A percentile compares a stretch with the other conserved stretches of the same genome.
These are phyloP conservation scores for Syngnathus scovelli DNA, from an alignment of 2,113 vertebrate species.

Conservation along the genomic window DNA sequence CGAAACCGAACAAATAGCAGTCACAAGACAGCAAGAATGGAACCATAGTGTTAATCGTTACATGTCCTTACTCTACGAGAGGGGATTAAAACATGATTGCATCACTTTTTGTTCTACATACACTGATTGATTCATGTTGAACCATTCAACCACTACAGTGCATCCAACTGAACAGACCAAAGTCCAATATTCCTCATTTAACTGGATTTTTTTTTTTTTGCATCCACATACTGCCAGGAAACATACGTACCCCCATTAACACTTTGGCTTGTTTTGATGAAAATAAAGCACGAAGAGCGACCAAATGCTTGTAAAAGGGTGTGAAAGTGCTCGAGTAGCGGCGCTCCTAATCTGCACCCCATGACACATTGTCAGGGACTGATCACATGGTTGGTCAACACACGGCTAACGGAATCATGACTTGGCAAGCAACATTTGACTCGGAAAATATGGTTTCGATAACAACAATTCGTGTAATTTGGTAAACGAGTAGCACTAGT, in stretches of 20 bases:
- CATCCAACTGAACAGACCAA: slow-evolving; percentile 34
- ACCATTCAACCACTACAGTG: slow-evolving; percentile 26
- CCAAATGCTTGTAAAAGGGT: background rate
- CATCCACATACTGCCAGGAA: background rate
- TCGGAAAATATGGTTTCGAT: background rate
- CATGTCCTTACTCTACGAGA: background rate
- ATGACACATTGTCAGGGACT: slow-evolving; percentile 66
- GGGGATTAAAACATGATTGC: background rate
- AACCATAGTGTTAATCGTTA: background rate
- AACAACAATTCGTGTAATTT: background rate
- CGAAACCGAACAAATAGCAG: background rate
- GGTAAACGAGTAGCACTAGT: background rate
- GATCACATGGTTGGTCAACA: slow-evolving; percentile 65
- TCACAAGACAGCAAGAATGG: background rate
- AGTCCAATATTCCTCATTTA: slow-evolving; percentile 35
- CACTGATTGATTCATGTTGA: too few species aligned
- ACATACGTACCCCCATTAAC: background rate
- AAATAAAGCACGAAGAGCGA: background rate
- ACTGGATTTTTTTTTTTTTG: too few species aligned
- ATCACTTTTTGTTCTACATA: background rate
- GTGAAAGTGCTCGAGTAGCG: background rate
- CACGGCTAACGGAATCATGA: slow-evolving; percentile 63
- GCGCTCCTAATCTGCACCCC: slow-evolving; percentile 61
- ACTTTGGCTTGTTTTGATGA: background rate
- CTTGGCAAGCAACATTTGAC: slow-evolving; percentile 57